Conservation (phyloP, 1,140 invertebrate genomes). For the Muscidifurax raptorellus region DNA sequence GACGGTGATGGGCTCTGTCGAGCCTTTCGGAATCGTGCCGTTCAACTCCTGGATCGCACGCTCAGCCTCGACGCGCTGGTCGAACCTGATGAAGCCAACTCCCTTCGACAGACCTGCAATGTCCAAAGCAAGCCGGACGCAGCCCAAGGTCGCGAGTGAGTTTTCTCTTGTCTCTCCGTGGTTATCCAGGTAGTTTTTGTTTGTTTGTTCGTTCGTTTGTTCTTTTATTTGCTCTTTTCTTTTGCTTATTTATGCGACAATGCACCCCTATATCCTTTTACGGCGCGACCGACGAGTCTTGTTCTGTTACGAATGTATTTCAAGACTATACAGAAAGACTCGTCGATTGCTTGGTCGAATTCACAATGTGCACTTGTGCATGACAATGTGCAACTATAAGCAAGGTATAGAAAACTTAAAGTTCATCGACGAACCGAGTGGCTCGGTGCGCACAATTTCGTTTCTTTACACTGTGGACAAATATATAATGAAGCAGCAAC, state of each 20-base stretch:
- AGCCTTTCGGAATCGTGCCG: constrained; percentile 96
- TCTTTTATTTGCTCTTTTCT: not conserved
- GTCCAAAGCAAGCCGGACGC: not conserved
- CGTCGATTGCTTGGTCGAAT: constrained; percentile 3
- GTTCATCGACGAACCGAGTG: constrained; percentile 60
- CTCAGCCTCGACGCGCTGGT: constrained; percentile 98
- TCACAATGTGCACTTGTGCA: constrained; percentile 22
- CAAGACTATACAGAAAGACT: not conserved
- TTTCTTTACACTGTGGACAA: constrained; percentile 67
- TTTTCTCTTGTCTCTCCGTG: not conserved
- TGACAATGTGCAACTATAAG: constrained; percentile 12
- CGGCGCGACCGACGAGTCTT: not conserved
- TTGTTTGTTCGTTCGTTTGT: not conserved
- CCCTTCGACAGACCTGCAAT: constrained; percentile 95
- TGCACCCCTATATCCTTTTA: no score
- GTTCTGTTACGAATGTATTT: not conserved
- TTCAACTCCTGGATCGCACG: constrained; percentile 98
- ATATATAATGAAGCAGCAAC: constrained; percentile 8
- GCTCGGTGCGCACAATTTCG: constrained; percentile 74
- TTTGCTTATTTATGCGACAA: not conserved
- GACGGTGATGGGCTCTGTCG: constrained; percentile 97
- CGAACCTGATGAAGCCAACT: constrained; percentile 99
- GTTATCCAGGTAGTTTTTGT: not conserved
- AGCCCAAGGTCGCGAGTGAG: not conserved
- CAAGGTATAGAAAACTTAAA: constrained; percentile 30